Evolutionary conservation across 2,888 invertebrate species (phyloP), one percentile per base, ranked within the genome.

Genomic region (Cataglyphis rosenhaueri): DNA sequence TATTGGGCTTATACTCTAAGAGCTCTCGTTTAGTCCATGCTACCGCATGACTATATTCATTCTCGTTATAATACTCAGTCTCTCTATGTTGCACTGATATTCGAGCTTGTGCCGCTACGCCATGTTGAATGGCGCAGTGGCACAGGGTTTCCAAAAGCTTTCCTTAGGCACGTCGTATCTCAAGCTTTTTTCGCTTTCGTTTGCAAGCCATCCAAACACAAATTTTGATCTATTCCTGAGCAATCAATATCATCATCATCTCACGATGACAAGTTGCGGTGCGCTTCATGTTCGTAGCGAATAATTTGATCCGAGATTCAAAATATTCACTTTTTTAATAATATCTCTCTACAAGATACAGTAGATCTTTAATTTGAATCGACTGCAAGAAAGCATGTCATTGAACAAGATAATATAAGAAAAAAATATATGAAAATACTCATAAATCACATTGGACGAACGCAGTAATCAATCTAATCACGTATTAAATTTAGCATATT

Each of bases 191-290:
- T 74, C 93, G 92, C 88, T 93, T 94, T 87, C 93, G 92, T 91
- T 92, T 94, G 90, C 93, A 94, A 93, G 93, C 94, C 94, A 94
- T 94, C 91, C 93, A 93, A 92, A 85, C 82, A 73, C 38, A 38
- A 55, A 66, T 81, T 52, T 32, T 62, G 66, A 71, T 84, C 84
- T 89, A 89, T 74, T 81, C 75, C 21, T 68, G 57, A 65, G 32
- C 61, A 29, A 44, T 61, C 35, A 44, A n/a, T 52, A n/a, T 73
- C 76, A 82, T 75, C 82, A 85, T 68, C 32, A 38, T 0, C 52
- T 18, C 62, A 57, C 64, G 81, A 61, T 61, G 74, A 59, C 79
- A 78, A 65, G 78, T 48, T 82, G 78, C 44, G 18, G 57, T 59
- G 66, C 29, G 38, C 57, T 75, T 62, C 70, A 73, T 55, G 68